A percentile compares a stretch with the other conserved stretches of the same genome.
phyloP scores from a whole-genome alignment of 2,888 invertebrate species.

The Bombylius discolor region DNA sequence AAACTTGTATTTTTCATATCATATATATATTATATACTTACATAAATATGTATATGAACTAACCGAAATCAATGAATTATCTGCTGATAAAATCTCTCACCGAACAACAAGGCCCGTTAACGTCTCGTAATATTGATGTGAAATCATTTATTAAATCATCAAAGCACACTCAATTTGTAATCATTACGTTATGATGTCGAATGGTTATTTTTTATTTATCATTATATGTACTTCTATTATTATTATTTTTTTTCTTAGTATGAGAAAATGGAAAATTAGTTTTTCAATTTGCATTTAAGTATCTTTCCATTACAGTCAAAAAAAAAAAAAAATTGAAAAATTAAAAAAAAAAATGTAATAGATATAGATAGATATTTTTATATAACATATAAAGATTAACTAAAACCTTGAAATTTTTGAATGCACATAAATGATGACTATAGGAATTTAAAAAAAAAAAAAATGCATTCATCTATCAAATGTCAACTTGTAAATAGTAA shows the following conservation, averaged over 20 bases:
- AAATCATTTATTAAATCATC: slow-evolving; percentile 12
- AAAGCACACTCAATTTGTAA: slow-evolving; percentile 12
- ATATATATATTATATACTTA: too few species aligned
- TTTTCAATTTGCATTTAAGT: not conserved
- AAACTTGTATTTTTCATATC: too few species aligned
- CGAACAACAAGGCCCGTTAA: slow-evolving; percentile 6
- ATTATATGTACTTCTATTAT: not conserved
- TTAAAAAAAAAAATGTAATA: too few species aligned
- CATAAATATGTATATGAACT: not conserved
- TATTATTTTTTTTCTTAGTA: not conserved
- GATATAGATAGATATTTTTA: too few species aligned
- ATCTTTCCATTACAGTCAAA: too few species aligned
- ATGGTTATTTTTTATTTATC: not conserved
- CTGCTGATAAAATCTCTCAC: slow-evolving; percentile 2
- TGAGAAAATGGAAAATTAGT: not conserved
- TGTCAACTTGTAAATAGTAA: too few species aligned
- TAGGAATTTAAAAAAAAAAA: too few species aligned
- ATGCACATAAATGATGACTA: too few species aligned
- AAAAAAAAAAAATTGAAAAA: too few species aligned
- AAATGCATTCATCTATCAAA: too few species aligned
- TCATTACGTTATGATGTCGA: slow-evolving; percentile 6
- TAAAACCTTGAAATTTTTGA: too few species aligned
- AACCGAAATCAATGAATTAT: slow-evolving; percentile 1
- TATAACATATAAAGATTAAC: too few species aligned
- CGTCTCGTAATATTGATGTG: slow-evolving; percentile 12